Conservation (phyloP, 2,797 vertebrate genomes). For the Tolypeutes matacus region DNA sequence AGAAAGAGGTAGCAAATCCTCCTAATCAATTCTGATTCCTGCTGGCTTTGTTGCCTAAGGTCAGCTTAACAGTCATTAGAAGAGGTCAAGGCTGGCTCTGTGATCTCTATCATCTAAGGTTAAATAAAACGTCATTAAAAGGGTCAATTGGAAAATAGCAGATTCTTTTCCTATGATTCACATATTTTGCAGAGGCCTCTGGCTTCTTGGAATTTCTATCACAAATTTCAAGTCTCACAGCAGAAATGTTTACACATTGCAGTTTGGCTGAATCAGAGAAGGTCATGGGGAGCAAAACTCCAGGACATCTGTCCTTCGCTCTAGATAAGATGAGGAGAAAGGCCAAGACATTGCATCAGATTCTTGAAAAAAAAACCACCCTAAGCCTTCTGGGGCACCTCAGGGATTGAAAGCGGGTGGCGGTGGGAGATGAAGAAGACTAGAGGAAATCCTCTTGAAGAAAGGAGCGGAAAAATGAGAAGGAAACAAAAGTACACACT, state of each 20-base stretch:
- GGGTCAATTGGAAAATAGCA: not conserved
- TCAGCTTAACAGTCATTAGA: slow-evolving; percentile 52
- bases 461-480: not conserved
- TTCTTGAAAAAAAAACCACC: not conserved
- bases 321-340: not conserved
- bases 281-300: not conserved
- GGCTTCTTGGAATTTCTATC: slow-evolving; percentile 48
- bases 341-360: no score
- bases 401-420: accelerated
- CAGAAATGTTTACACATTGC: not conserved
- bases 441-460: not conserved
- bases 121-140: slow-evolving; percentile 35
- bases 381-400: accelerated
- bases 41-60: slow-evolving; percentile 52
- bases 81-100: not conserved
- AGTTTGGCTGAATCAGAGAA: not conserved
- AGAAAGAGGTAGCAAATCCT: slow-evolving; percentile 13
- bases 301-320: not conserved
- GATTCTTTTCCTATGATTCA: not conserved
- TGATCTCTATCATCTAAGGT: slow-evolving; percentile 50
- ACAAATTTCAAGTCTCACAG: not conserved
- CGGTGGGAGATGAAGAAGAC: not conserved
- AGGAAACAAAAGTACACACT: not conserved
- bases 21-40: slow-evolving; percentile 34
- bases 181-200: slow-evolving; percentile 34